phyloP scores from a whole-genome alignment of 2,888 invertebrate genomes.

The Sesia bembeciformis region DNA sequence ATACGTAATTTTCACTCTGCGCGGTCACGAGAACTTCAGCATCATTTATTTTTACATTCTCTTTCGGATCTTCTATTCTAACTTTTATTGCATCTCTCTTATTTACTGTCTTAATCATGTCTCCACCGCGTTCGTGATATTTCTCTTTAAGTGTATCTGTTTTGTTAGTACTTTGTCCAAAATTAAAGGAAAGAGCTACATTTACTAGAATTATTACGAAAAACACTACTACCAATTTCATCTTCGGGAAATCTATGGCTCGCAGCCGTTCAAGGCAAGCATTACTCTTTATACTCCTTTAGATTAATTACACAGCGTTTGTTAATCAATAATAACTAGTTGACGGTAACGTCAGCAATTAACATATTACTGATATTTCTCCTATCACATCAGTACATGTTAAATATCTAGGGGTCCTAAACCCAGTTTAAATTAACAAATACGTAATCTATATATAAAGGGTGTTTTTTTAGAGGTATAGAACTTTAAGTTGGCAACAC shows the following conservation, averaged over 20 bases:
- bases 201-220: background rate
- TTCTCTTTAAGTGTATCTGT: background rate
- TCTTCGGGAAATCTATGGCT: background rate
- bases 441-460: no score
- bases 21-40: constrained; percentile 32
- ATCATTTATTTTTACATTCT: background rate
- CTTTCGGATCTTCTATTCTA: background rate
- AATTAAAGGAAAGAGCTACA: background rate
- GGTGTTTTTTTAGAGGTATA: no score
- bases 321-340: background rate
- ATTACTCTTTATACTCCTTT: background rate
- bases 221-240: background rate
- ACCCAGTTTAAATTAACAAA: no score
- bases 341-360: background rate
- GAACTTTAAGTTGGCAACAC: no score
- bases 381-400: background rate
- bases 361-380: background rate
- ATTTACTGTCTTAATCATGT: background rate
- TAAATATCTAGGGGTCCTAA: no score
- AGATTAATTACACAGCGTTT: background rate
- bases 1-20: constrained; percentile 38
- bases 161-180: background rate
- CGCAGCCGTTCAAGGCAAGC: background rate
- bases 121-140: background rate
- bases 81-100: background rate